Evolutionary conservation across 2,888 invertebrate genomes (phyloP), one percentile per base, ranked within the genome.

Genomic region (Torymus tubicola): DNA sequence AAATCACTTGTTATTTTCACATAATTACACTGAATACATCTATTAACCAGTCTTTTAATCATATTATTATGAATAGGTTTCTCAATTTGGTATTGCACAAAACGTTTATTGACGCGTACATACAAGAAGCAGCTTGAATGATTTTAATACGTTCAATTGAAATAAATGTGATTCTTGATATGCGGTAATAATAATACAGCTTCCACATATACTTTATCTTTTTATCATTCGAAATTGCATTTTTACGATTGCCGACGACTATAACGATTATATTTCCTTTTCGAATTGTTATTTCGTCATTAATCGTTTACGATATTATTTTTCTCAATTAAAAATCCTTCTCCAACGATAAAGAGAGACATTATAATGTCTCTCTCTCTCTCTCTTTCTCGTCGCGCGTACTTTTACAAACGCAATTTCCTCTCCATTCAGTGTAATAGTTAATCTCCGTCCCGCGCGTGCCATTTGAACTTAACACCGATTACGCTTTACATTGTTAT

Each of bases 61-160:
- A 21, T 21, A 42, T 42, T 42, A 42, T 42, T 42, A 42, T 8
- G 5, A 31, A 42, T 8, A 42, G 8, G 42, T 42, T 70, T 70
- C 42, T 18, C 42, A 31, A 58, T 57, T 70, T 58, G 50, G 18
- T 18, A 14, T 60, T 31, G 16, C 14, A 60, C 57, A 72, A 53
- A 72, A 13, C 10, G 71, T 60, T 58, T 58, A 11, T 18, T 18
- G 42, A 18, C 14, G 16, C 11, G n/a, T 50, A 60, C 2, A 1
- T 12, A 21, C 21, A 2, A 21, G 1, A 21, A 21, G 21, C 1
- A 21, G 21, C 21, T 2, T 21, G 21, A 60, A 21, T 18, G 71
- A 24, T 72, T 70, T 52, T 52, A 52, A 70, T 58, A 31, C 21
- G 13, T 70, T 50, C 58, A 70, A 70, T 72, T 63, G 71, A 61